Conservation (phyloP, 2,113 vertebrate species). For the Callospermophilus lateralis region DNA sequence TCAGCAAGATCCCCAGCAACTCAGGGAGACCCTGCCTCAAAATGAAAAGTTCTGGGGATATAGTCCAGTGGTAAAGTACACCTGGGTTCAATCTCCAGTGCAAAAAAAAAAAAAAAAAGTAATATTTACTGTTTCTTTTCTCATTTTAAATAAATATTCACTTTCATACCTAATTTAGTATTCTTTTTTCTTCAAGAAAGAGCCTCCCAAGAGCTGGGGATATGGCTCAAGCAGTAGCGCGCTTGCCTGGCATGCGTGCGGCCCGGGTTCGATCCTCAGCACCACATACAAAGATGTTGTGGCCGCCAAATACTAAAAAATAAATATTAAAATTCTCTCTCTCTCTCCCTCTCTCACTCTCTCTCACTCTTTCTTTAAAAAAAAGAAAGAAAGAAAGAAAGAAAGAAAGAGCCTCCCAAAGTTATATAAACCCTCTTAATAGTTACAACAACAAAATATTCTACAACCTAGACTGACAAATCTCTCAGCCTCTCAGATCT, state of each 20-base stretch:
- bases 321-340: no score
- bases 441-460: neutral
- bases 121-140: neutral
- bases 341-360: no score
- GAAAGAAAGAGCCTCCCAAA: neutral
- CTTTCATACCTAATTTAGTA: neutral
- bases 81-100: neutral
- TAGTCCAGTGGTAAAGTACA: neutral
- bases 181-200: slow-evolving; percentile 22
- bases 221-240: no score
- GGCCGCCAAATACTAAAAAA: no score
- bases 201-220: neutral
- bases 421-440: neutral
- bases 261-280: no score
- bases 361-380: no score
- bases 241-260: no score
- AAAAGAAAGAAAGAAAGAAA: slow-evolving; percentile 18
- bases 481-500: neutral
- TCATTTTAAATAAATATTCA: neutral
- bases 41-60: neutral
- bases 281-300: no score
- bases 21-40: neutral
- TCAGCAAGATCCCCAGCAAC: neutral
- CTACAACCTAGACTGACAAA: neutral
- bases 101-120: neutral